Conservation (phyloP, 2,113 vertebrate genomes). For the Chelonoidis abingdonii region DNA sequence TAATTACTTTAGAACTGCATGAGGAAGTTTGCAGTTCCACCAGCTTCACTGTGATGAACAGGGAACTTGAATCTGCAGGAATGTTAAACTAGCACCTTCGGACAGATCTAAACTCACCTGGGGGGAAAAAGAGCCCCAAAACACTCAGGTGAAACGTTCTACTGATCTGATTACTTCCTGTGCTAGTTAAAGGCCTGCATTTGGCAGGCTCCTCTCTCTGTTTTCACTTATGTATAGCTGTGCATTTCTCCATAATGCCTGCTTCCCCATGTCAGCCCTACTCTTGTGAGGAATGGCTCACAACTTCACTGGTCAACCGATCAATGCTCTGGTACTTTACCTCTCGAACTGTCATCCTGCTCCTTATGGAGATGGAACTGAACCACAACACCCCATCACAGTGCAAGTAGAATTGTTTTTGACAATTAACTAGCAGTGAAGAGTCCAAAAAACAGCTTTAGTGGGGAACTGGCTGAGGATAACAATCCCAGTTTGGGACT, state of each 20-base stretch:
- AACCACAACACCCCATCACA: neutral
- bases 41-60: neutral
- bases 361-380: neutral
- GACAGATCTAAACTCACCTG: neutral
- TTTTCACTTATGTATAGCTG: neutral
- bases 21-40: too few species aligned
- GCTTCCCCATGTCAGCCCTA: neutral
- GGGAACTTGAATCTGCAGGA: neutral
- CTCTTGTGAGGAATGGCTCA: neutral
- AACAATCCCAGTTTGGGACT: neutral
- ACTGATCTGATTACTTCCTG: neutral
- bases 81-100: neutral
- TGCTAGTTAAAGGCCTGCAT: neutral
- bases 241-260: accelerated
- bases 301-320: neutral
- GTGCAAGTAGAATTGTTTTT: neutral
- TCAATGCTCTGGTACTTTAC: neutral
- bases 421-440: neutral
- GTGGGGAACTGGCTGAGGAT: neutral
- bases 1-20: neutral
- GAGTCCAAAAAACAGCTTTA: neutral
- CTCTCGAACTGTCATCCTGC: neutral
- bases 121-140: neutral
- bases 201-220: neutral
- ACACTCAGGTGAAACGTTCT: neutral